Conservation (phyloP, 2,113 vertebrate genomes). For the Gobius niger region DNA sequence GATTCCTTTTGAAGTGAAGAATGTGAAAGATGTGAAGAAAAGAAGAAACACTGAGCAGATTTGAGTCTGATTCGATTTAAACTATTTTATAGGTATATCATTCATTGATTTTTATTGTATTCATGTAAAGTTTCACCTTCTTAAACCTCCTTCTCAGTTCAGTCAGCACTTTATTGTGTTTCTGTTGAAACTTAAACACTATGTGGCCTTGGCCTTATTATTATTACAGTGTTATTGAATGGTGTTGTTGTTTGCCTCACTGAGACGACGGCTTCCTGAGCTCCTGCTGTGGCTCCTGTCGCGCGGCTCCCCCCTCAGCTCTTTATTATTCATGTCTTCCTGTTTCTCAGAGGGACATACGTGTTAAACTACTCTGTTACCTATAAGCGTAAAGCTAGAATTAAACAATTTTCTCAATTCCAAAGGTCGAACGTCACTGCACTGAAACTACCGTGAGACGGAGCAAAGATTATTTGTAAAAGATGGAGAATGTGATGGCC, state of each 20-base stretch:
- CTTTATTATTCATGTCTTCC: constrained; percentile 48
- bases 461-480: no score
- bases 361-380: not conserved
- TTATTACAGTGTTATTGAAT: not conserved
- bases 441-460: no score
- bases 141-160: no score
- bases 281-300: constrained; percentile 15
- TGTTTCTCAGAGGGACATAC: constrained; percentile 1
- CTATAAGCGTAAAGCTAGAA: not conserved
- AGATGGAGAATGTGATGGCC: constrained; percentile 14
- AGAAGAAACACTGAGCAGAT: no score
- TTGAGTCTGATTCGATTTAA: no score
- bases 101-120: no score
- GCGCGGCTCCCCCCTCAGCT: constrained; percentile 7
- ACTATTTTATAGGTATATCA: no score
- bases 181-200: constrained; percentile 1
- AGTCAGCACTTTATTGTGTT: constrained; percentile 4
- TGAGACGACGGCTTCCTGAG: constrained; percentile 43
- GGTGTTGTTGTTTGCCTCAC: not conserved
- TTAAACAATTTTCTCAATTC: not conserved
- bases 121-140: no score
- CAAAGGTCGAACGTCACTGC: no score
- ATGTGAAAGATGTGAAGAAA: no score
- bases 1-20: no score
- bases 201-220: constrained; percentile 23